phyloP scores from a whole-genome alignment of 1,140 invertebrate species.

The Adelges cooleyi region DNA sequence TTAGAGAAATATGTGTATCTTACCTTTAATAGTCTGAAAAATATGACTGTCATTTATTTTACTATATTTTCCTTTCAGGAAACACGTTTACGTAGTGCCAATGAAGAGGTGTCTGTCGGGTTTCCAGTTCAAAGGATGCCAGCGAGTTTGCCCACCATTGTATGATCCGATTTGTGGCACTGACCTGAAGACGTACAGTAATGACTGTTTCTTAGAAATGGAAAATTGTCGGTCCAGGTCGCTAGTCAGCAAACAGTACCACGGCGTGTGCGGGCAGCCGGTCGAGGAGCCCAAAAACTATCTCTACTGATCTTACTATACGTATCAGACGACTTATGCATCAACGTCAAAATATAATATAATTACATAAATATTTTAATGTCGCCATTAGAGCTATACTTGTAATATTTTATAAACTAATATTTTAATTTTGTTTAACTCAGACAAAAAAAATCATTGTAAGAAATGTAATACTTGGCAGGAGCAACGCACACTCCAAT shows the following conservation, averaged over 20 bases:
- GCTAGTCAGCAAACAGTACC: conserved; percentile 49
- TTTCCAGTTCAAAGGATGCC: conserved; percentile 73
- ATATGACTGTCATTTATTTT: neutral
- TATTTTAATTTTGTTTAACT: too few species aligned
- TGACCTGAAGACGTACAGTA: conserved; percentile 80
- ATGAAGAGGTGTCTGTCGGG: conserved; percentile 68
- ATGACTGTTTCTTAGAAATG: conserved; percentile 82
- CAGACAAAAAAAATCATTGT: too few species aligned
- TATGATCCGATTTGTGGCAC: conserved; percentile 83
- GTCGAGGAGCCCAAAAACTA: conserved; percentile 56
- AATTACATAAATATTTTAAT: too few species aligned
- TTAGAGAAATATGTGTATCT: too few species aligned
- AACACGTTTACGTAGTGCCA: conserved; percentile 77
- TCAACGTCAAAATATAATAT: too few species aligned
- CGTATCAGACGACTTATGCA: too few species aligned
- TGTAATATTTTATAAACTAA: too few species aligned
- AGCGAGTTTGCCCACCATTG: conserved; percentile 67
- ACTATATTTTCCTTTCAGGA: conserved; percentile 42
- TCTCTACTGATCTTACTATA: conserved; percentile 48
- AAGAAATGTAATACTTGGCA: too few species aligned
- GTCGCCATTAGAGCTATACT: too few species aligned
- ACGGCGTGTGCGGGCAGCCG: conserved; percentile 57
- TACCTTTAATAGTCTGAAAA: too few species aligned
- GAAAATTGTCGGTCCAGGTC: conserved; percentile 73
- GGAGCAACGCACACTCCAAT: too few species aligned